Percentiles rank a stretch among this genome's conserved stretches.
These are phyloP conservation scores for Sinopyrophorus schimmeli DNA, from an alignment of 2,888 invertebrate species.

Conservation along the genomic window DNA sequence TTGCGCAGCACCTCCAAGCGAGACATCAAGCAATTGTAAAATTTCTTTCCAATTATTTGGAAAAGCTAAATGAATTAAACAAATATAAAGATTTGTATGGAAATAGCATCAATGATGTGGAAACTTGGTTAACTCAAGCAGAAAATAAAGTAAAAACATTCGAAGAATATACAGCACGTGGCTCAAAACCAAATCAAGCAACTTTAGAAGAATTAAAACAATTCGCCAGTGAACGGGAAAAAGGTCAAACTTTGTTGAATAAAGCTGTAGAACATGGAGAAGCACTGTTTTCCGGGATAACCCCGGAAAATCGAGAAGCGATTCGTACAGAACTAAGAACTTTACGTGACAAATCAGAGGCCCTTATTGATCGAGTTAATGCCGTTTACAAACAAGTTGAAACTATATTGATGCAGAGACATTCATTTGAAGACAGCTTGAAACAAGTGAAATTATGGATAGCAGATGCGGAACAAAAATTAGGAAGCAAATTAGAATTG, in stretches of 20 bases:
- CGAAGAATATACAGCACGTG: slow-evolving; percentile 72
- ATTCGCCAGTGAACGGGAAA: slow-evolving; percentile 73
- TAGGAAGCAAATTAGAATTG: slow-evolving; percentile 71
- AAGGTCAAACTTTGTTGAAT: slow-evolving; percentile 77
- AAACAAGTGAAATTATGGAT: slow-evolving; percentile 88
- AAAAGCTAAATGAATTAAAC: slow-evolving; percentile 71
- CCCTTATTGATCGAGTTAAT: slow-evolving; percentile 81
- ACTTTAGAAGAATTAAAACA: slow-evolving; percentile 77
- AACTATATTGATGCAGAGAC: slow-evolving; percentile 84
- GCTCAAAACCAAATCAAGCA: slow-evolving; percentile 72
- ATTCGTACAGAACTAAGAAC: slow-evolving; percentile 81
- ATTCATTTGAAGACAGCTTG: slow-evolving; percentile 91
- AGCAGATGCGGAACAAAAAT: slow-evolving; percentile 73
- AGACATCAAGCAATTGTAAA: slow-evolving; percentile 77
- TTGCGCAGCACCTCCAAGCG: slow-evolving; percentile 74
- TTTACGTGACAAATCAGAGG: slow-evolving; percentile 81
- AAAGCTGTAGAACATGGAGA: slow-evolving; percentile 86
- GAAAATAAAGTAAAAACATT: slow-evolving; percentile 74
- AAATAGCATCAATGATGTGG: slow-evolving; percentile 68
- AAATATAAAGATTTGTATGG: slow-evolving; percentile 71
- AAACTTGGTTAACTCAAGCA: slow-evolving; percentile 77
- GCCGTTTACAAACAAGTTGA: slow-evolving; percentile 85
- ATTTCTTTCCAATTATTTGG: slow-evolving; percentile 69
- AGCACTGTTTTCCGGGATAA: slow-evolving; percentile 80
- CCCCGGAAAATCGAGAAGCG: slow-evolving; percentile 82